phyloP scores from a whole-genome alignment of 2,888 invertebrate species.

The Philereme transversata region DNA sequence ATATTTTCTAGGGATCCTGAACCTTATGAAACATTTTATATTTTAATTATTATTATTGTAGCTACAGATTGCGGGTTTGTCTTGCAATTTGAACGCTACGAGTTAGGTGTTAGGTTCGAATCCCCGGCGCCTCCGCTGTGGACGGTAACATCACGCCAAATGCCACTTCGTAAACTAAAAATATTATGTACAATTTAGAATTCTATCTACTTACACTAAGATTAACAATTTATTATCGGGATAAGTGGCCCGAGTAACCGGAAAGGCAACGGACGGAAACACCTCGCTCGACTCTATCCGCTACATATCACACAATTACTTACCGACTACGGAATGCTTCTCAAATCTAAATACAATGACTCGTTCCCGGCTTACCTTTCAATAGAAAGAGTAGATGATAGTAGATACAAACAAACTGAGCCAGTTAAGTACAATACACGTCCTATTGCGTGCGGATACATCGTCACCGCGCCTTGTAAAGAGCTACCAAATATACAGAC shows the following conservation, averaged over 20 bases:
- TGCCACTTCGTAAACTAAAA: slow-evolving; percentile 25
- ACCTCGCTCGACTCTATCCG: slow-evolving; percentile 28
- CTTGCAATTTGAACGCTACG: too few relatives aligned
- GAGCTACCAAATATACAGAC: slow-evolving; percentile 61
- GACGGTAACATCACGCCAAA: slow-evolving; percentile 29
- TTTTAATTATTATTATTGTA: too few relatives aligned
- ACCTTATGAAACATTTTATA: neutral
- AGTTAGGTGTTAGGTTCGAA: neutral
- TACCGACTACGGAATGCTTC: slow-evolving; percentile 31
- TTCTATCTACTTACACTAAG: slow-evolving; percentile 16
- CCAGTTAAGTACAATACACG: slow-evolving; percentile 35
- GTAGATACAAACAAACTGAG: slow-evolving; percentile 28
- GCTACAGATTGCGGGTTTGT: too few relatives aligned
- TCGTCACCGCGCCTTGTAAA: slow-evolving; percentile 34
- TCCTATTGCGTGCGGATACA: slow-evolving; percentile 15
- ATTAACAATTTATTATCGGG: slow-evolving; percentile 12
- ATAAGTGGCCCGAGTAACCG: slow-evolving; percentile 1
- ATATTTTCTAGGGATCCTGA: slow-evolving; percentile 1
- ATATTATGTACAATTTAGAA: slow-evolving; percentile 31
- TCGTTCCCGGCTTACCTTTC: slow-evolving; percentile 18
- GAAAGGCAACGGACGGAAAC: slow-evolving; percentile 27
- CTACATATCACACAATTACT: slow-evolving; percentile 32
- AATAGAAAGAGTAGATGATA: slow-evolving; percentile 13
- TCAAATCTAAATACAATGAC: slow-evolving; percentile 29
- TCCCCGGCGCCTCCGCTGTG: slow-evolving; percentile 6